Base-by-base conservation (phyloP, 2,888 invertebrate genomes). In the Eupelmus urozonus region DNA sequence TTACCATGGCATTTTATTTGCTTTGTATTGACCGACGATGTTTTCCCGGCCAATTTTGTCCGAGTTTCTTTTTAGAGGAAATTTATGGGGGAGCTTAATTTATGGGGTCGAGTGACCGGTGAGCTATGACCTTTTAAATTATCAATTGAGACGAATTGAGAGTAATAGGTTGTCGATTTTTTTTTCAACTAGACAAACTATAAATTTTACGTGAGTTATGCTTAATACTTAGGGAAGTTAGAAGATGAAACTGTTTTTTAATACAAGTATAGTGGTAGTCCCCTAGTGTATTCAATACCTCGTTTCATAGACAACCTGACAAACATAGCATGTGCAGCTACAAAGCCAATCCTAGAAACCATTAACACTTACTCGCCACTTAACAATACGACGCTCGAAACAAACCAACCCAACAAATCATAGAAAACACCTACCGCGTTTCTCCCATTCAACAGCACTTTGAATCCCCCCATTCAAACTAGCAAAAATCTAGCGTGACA, bases 1-100 rank as follows among this genome's bases (percentile, higher is more conserved):
- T 83, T 83, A 77, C 79, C 84, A 66, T 78, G 83, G 85, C 85
- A 86, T 87, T n/a, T 86, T 85, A 87, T 86, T 85, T 78, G 81
- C 63, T 82, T 65, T 75, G 80, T 76, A 72, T 76, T 71, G 53
- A 66, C 66, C 42, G n/a, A 1, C 55, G 25, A 59, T 62, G 29
- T 75, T 42, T 66, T 18, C 1, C 0, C 18, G 51, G 13, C n/a
- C 75, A 5, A 20, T n/a, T 55, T 75, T 80, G 77, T 80, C 3
- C 53, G 3, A 4, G 53, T 53, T 62, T 76, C 18, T 42, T 3
- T 40, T 23, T 62, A 11, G 16, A n/a, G 45, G 16, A 25, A 57
- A 69, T 69, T 69, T 55, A 76, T 23, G 63, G 69, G 27, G 16
- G 55, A n/a, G 53, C 16, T 67, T 45, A 53, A 72, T 73, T 73